Conservation (phyloP, 2,113 vertebrate genomes). For the Gallinago undulata region DNA sequence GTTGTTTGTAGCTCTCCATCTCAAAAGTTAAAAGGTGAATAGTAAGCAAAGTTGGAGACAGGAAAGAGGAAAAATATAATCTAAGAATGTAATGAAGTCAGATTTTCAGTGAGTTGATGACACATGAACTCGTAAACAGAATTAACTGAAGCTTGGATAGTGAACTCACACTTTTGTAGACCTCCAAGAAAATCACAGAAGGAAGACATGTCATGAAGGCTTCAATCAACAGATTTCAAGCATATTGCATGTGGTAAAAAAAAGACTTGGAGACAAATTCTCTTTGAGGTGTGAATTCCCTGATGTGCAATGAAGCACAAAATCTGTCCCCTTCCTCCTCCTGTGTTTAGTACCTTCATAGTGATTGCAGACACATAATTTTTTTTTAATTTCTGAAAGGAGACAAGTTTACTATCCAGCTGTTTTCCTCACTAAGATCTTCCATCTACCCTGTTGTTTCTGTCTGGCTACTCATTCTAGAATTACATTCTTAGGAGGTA, state of each 20-base stretch:
- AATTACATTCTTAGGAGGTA: background rate
- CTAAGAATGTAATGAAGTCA: background rate
- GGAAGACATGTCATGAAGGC: accelerated
- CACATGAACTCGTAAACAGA: background rate
- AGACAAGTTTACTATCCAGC: accelerated
- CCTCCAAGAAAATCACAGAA: background rate
- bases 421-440: background rate
- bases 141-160: background rate
- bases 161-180: background rate
- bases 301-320: accelerated
- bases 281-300: background rate
- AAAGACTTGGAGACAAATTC: background rate
- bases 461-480: background rate
- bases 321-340: background rate
- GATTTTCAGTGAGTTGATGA: background rate
- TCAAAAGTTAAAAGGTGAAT: background rate
- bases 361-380: accelerated
- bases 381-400: background rate
- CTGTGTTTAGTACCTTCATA: background rate
- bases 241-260: background rate
- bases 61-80: background rate
- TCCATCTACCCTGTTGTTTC: background rate
- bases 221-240: background rate
- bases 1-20: accelerated
- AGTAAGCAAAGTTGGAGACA: background rate